phyloP scores from a whole-genome alignment of 2,888 invertebrate species.

The Scaptomyza polygonia region DNA sequence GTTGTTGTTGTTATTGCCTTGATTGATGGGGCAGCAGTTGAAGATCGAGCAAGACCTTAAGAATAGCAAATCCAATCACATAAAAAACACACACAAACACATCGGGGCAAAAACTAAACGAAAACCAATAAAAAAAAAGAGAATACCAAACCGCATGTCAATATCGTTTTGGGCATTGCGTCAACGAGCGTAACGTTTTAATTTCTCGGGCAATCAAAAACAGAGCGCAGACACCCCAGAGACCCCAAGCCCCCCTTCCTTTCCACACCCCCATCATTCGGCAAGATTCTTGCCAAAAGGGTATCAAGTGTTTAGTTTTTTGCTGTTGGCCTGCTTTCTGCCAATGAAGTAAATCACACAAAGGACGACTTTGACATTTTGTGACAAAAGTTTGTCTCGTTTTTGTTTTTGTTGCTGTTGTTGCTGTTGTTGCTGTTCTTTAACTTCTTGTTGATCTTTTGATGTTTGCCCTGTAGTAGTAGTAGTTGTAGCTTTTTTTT shows the following conservation, averaged over 20 bases:
- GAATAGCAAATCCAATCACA: conserved; percentile 23
- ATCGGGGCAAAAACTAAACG: conserved; percentile 6
- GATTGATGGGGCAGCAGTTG: conserved; percentile 66
- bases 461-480: conserved; percentile 4
- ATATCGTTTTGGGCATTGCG: conserved; percentile 70
- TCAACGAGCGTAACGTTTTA: conserved; percentile 76
- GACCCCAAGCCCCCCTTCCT: background rate
- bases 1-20: conserved; percentile 14
- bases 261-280: background rate
- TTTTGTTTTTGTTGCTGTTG: conserved; percentile 7
- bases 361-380: conserved; percentile 69
- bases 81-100: conserved; percentile 7
- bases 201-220: conserved; percentile 77
- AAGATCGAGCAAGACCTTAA: background rate
- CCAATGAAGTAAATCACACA: conserved; percentile 69
- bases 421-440: background rate
- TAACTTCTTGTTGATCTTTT: background rate
- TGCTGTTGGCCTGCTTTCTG: conserved; percentile 18
- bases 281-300: conserved; percentile 6
- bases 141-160: conserved; percentile 53
- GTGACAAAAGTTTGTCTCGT: conserved; percentile 66
- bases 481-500: too few relatives aligned
- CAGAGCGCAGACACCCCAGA: conserved; percentile 66
- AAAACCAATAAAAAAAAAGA: background rate
- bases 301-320: conserved; percentile 46